A percentile compares a stretch with the other conserved stretches of the same genome.
These are phyloP conservation scores for Eilema caniola DNA, from an alignment of 2,888 invertebrate genomes.

Conservation along the genomic window DNA sequence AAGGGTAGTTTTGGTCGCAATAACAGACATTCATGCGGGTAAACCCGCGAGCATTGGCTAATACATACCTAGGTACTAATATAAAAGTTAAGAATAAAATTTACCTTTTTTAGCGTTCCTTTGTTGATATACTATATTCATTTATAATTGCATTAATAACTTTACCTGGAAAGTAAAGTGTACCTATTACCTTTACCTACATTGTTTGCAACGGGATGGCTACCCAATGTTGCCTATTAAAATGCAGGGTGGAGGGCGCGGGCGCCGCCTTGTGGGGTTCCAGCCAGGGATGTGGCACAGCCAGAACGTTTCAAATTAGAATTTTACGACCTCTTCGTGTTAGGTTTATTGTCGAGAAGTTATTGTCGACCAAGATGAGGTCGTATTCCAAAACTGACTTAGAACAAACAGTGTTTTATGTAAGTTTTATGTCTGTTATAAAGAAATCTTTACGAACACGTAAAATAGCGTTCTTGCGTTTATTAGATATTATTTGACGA, in stretches of 20 bases:
- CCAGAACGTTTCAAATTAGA: conserved; percentile 79
- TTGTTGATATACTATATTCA: neutral
- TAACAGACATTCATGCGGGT: no score
- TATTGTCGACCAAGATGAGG: conserved; percentile 83
- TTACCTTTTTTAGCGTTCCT: neutral
- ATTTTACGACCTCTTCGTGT: conserved; percentile 85
- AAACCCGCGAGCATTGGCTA: neutral
- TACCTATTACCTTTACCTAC: neutral
- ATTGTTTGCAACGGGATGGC: conserved; percentile 1
- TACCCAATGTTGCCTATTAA: conserved; percentile 29
- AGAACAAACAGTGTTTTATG: conserved; percentile 83
- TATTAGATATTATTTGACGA: conserved; percentile 39
- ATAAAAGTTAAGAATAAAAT: no score
- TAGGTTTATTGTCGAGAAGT: conserved; percentile 83
- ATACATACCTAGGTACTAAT: no score
- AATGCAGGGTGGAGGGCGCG: conserved; percentile 49
- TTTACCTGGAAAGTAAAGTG: conserved; percentile 14
- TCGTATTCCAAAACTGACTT: conserved; percentile 84
- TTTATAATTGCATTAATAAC: conserved; percentile 3
- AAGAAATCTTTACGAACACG: conserved; percentile 65
- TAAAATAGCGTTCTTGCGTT: conserved; percentile 54
- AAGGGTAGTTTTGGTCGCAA: no score
- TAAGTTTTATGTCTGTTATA: conserved; percentile 78
- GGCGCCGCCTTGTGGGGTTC: conserved; percentile 51
- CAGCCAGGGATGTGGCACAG: conserved; percentile 50